These are phyloP conservation scores for Ochotona curzoniae DNA, from an alignment of 2,113 vertebrate species.

Conservation along the genomic window DNA sequence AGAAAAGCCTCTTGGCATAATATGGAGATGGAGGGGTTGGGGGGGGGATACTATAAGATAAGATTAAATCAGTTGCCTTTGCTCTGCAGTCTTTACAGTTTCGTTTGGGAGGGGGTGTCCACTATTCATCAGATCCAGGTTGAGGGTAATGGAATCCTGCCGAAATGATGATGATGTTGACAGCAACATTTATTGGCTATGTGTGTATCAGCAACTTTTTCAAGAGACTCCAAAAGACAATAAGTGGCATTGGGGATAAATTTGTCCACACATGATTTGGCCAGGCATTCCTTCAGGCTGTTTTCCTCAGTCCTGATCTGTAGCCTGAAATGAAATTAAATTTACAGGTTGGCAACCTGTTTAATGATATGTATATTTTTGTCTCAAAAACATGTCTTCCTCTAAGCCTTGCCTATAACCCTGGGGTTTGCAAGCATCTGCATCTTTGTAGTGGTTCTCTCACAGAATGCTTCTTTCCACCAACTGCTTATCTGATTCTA, in stretches of 20 bases:
- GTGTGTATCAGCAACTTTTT: not conserved
- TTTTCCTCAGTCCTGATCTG: not conserved
- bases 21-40: not conserved
- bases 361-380: not conserved
- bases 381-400: not conserved
- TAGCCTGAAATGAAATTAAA: not conserved
- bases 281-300: not conserved
- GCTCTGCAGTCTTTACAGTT: not conserved
- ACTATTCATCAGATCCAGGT: not conserved
- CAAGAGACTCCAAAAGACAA: not conserved
- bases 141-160: not conserved
- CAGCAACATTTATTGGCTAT: not conserved
- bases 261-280: not conserved
- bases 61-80: not conserved
- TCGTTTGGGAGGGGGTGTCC: not conserved
- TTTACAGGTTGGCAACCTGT: not conserved
- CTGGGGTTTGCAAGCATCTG: not conserved
- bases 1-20: not conserved
- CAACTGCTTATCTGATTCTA: not conserved
- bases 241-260: not conserved
- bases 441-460: not conserved
- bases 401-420: not conserved
- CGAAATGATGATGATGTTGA: not conserved
- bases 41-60: not conserved
- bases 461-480: conserved; percentile 5